Evolutionary conservation across 2,113 vertebrate species (phyloP), one percentile per base, ranked within the genome.

Genomic region (Hypomesus transpacificus): DNA sequence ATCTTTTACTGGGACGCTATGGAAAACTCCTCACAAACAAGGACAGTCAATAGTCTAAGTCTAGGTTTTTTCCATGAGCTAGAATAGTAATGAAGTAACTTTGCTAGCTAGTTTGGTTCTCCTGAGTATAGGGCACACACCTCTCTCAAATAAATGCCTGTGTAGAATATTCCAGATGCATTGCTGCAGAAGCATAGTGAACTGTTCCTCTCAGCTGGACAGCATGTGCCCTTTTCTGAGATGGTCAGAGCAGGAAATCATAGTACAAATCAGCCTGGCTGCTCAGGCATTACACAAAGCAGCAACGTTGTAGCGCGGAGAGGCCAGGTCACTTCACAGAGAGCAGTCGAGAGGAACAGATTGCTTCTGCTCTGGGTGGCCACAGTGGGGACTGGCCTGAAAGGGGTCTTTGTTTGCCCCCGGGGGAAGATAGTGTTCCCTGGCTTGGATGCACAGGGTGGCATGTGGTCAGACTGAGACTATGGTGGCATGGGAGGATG

Each of bases 311-410:
- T 65, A 70, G 58, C 72, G 64, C 71, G 69, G 46, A 74, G 82
- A 75, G 75, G 71, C 82, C 79, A 81, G 84, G 82, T 84, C 83
- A 87, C 85, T 85, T 85, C 85, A 77, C 85, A 85, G 70, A 51
- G 72, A 86, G 86, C 81, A 86, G 70, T 84, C 86, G 83, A 85
- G 82, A 87, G 83, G 85, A 90, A 90, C 87, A 90, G 87, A 90
- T 87, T 91, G 86, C 82, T 86, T 88, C 84, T 85, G 79, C 84
- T 86, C 84, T 83, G 83, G 84, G 85, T 82, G 82, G 85, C 85
- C 82, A 75, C 79, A 85, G 81, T 74, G 63, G 73, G 81, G 77
- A 74, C 65, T 9, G 75, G 75, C 66, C 86, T 88, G 87, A 89
- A 90, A 87, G 86, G 83, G 81, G 79, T 73, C 86, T 88, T 89